Evolutionary conservation across 23 tunicate species (phyloP).

Genomic region (Halocynthia aurantium): DNA sequence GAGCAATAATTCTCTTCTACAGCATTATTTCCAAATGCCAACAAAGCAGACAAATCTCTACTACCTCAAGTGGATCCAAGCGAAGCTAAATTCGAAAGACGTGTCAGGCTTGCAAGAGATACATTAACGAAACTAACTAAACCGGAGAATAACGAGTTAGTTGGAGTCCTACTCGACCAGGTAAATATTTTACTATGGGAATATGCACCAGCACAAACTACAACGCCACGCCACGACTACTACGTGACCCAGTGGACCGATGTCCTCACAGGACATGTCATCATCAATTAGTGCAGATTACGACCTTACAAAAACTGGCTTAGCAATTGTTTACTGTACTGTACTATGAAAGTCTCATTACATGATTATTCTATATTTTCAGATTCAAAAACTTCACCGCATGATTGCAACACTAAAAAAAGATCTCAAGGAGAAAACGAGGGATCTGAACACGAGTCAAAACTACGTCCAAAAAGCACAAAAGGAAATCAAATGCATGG

Average conservation of each 20-base stretch:
- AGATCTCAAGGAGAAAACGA: slow-evolving; percentile 65
- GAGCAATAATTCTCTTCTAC: too few relatives aligned
- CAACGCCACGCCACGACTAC: too few relatives aligned
- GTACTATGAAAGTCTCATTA: too few relatives aligned
- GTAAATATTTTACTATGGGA: slow-evolving; percentile 9
- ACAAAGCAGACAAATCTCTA: slow-evolving; percentile 31
- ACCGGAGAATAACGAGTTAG: slow-evolving; percentile 64
- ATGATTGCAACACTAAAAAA: slow-evolving; percentile 65
- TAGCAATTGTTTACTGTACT: too few relatives aligned
- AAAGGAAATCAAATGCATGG: slow-evolving; percentile 80
- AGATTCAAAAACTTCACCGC: slow-evolving; percentile 65
- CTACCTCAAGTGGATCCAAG: slow-evolving; percentile 52
- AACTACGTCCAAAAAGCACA: slow-evolving; percentile 67
- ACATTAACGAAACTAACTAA: slow-evolving; percentile 50
- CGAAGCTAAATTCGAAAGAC: slow-evolving; percentile 80
- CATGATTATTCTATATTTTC: neutral
- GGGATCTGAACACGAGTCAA: slow-evolving; percentile 75
- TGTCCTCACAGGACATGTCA: too few relatives aligned
- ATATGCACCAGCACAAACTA: too few relatives aligned
- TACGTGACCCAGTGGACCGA: too few relatives aligned
- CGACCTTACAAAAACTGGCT: too few relatives aligned
- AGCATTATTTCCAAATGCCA: neutral
- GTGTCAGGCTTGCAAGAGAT: slow-evolving; percentile 57
- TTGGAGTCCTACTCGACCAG: slow-evolving; percentile 61
- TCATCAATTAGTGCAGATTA: too few relatives aligned